Conservation (phyloP, 2,113 vertebrate genomes). For the Chloroceryle aenea region DNA sequence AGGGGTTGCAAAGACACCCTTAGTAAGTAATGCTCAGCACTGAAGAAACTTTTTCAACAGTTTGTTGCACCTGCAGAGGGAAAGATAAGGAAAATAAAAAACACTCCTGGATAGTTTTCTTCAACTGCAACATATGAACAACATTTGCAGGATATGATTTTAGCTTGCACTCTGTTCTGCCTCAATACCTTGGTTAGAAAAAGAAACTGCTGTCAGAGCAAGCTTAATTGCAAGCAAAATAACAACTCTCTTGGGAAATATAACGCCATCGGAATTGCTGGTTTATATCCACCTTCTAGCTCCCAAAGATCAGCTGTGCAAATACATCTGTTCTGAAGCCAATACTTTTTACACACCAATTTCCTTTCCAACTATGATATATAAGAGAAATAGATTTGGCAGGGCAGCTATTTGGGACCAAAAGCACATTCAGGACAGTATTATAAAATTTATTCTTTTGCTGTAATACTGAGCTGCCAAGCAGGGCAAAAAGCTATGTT, state of each 20-base stretch:
- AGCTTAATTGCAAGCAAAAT: slow-evolving; percentile 45
- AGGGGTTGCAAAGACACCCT: neutral
- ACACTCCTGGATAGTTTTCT: neutral
- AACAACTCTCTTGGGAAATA: slow-evolving; percentile 20
- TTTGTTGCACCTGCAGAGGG: neutral
- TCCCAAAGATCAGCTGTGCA: slow-evolving; percentile 59
- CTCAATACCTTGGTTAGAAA: neutral
- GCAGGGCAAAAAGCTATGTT: neutral
- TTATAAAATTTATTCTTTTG: neutral
- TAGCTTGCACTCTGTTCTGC: neutral
- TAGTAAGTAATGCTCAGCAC: neutral
- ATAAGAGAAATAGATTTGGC: slow-evolving; percentile 32
- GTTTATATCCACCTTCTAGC: slow-evolving; percentile 38
- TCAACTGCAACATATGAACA: neutral
- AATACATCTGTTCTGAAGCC: slow-evolving; percentile 55
- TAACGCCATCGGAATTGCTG: slow-evolving; percentile 29
- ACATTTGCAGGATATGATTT: neutral
- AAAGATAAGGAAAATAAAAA: neutral
- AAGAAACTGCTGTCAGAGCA: slow-evolving; percentile 22
- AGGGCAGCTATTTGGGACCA: slow-evolving; percentile 23
- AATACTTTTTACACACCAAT: neutral
- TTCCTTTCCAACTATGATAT: slow-evolving; percentile 56
- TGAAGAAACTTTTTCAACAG: neutral
- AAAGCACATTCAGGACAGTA: neutral
- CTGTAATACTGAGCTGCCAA: neutral